Evolutionary conservation across 1,140 invertebrate genomes (phyloP).

Genomic region (Trachelipus rathkii): DNA sequence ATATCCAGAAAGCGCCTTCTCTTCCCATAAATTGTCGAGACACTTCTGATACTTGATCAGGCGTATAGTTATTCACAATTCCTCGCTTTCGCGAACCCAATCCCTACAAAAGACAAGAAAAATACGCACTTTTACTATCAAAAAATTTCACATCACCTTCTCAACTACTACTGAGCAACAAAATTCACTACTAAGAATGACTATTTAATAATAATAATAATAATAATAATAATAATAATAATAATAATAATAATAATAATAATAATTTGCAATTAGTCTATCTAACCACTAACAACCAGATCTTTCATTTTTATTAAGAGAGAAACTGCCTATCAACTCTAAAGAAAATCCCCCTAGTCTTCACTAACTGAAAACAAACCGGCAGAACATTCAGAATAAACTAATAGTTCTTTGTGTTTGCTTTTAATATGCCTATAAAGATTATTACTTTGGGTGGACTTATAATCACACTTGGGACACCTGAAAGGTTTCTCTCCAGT

Average conservation of each 20-base stretch:
- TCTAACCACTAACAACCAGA: neutral
- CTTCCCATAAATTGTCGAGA: neutral
- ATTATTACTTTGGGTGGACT: constrained; percentile 32
- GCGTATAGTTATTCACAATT: neutral
- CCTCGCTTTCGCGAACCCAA: neutral
- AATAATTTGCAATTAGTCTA: too few relatives aligned
- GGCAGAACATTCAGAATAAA: too few relatives aligned
- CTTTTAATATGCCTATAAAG: constrained; percentile 31
- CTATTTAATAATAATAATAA: neutral
- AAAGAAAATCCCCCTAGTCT: too few relatives aligned
- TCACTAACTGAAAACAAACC: too few relatives aligned
- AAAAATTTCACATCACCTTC: too few relatives aligned
- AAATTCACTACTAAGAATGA: too few relatives aligned
- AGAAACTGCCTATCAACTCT: neutral
- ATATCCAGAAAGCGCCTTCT: neutral
- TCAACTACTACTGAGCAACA: too few relatives aligned
- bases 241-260: neutral
- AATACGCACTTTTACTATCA: neutral
- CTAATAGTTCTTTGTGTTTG: too few relatives aligned
- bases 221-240: constrained; percentile 8
- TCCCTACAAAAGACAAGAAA: neutral
- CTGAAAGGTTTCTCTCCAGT: constrained; percentile 53
- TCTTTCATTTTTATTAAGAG: neutral
- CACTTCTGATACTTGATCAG: neutral
- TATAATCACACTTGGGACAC: constrained; percentile 49